Base-by-base conservation (phyloP, 2,888 invertebrate species). In the Atherix ibis region DNA sequence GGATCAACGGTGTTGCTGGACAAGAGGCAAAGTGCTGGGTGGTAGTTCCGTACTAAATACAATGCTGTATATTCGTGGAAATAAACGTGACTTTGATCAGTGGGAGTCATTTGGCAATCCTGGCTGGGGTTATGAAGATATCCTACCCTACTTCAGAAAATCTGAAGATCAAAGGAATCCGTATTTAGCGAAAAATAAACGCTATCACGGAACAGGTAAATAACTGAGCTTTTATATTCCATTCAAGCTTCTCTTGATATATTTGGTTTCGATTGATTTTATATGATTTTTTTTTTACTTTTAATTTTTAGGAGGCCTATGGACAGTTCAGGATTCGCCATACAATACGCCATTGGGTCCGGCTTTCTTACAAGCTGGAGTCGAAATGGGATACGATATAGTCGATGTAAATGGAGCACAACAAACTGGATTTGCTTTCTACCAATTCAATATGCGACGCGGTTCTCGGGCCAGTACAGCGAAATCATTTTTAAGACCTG, bases 61-160 rank as follows among this genome's bases (percentile, higher is more conserved):
- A 2, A 89, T 91, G 89, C 67, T 89, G 1, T 92, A 94, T 54
- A 74, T 91, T 27, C 66, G 92, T 40, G 92, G 92, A 1, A 89
- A 89, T 56, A 69, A 71, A 36, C 65, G 80, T 2, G 91, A 92
- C 56, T 94, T 72, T 52, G 82, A 91, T 55, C 71, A 78, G 34
- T 94, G 92, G 92, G 82, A 79, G 24, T 66, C 71, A 0, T 65
- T 78, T 18, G 91, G 91, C 0, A 88, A 88, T 54, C 68, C 74
- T 1, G 91, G 91, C 3, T 94, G 94, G 94, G 72, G 79, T 2
- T 87, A 71, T 54, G 74, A 84, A 34, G 79, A 83, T 42, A 69
- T 85, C 1, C 56, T 89, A 22, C 77, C 77, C 0, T 88, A 87
- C 50, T 88, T 88, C 53, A 75, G 75, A 51, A 89, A 89, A 54